These are phyloP conservation scores for Mesocricetus auratus DNA, from an alignment of 2,113 vertebrate species.

Conservation along the genomic window DNA sequence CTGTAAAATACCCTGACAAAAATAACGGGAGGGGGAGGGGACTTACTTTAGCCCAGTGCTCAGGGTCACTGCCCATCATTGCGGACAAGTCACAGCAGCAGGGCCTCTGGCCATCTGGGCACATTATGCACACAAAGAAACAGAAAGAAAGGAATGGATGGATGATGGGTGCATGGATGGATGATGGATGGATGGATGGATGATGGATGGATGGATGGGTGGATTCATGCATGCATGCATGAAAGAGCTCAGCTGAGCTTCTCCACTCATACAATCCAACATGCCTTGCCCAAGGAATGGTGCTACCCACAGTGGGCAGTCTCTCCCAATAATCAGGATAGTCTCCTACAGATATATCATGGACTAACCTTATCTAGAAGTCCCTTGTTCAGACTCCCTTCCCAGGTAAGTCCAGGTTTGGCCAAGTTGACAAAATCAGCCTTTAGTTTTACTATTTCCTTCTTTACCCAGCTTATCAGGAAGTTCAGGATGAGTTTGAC, in stretches of 20 bases:
- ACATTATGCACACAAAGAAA: not conserved
- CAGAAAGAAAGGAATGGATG: not conserved
- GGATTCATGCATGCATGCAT: too few species aligned
- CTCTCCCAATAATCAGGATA: not conserved
- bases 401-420: not conserved
- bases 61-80: not conserved
- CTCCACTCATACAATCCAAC: not conserved
- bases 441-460: not conserved
- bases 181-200: too few species aligned
- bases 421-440: not conserved
- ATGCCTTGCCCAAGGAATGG: not conserved
- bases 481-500: not conserved
- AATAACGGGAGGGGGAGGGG: not conserved
- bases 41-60: not conserved
- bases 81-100: not conserved
- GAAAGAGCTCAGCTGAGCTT: not conserved
- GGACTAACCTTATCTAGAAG: not conserved
- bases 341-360: not conserved
- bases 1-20: not conserved
- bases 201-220: too few species aligned
- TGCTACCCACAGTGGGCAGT: not conserved
- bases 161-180: too few species aligned
- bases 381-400: not conserved
- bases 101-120: not conserved
- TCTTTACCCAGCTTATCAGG: not conserved